A percentile compares a stretch with the other conserved stretches of the same genome.
Evolutionary conservation across 2,797 vertebrate genomes (phyloP).

Genomic region (Hephaestus fuliginosus): DNA sequence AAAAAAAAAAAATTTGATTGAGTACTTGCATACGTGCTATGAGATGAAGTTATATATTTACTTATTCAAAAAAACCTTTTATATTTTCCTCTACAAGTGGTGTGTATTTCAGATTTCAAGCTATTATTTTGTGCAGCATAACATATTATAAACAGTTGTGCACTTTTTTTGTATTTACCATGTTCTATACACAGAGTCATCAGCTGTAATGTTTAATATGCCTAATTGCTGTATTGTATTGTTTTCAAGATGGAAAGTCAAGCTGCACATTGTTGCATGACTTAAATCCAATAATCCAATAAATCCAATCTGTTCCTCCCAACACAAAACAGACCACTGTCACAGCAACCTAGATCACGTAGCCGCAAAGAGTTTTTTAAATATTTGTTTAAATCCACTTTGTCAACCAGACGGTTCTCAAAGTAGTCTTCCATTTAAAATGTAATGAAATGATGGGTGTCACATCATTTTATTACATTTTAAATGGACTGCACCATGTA

Average conservation of each 20-base stretch:
- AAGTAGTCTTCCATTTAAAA: background rate
- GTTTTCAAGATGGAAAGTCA: background rate
- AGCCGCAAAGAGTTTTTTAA: background rate
- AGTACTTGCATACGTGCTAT: background rate
- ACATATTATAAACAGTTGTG: background rate
- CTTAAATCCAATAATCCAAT: background rate
- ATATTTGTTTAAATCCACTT: background rate
- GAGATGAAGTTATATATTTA: background rate
- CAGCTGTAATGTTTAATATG: background rate
- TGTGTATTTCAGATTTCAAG: background rate
- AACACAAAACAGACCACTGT: background rate
- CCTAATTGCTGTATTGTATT: background rate
- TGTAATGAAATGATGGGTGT: background rate
- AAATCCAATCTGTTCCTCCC: background rate
- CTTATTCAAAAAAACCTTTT: no score
- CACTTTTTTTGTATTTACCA: background rate
- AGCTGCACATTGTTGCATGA: background rate
- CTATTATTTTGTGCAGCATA: background rate
- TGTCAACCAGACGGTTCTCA: conserved; percentile 10
- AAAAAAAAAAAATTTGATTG: no score
- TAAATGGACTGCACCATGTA: background rate
- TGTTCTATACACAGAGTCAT: background rate
- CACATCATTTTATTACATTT: background rate
- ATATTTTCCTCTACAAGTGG: background rate
- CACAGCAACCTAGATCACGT: background rate